Evolutionary conservation across 2,113 vertebrate genomes (phyloP).

Genomic region (Macrotis lagotis): DNA sequence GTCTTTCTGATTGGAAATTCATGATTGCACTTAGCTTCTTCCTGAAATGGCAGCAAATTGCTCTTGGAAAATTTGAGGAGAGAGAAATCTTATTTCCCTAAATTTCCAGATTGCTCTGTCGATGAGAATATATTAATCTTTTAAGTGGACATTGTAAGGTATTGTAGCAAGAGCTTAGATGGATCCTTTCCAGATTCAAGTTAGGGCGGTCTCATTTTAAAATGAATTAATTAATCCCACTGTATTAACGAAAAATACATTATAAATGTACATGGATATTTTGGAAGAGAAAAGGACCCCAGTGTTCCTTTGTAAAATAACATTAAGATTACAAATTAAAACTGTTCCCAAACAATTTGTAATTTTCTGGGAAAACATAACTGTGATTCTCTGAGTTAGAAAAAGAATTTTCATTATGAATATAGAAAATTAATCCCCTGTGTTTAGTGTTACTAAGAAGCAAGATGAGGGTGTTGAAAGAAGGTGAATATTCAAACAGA

Average conservation of each 20-base stretch:
- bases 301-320: constrained; percentile 72
- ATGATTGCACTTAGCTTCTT: neutral
- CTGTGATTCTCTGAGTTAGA: constrained; percentile 63
- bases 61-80: neutral
- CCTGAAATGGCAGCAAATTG: neutral
- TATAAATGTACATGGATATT: constrained; percentile 73
- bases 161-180: constrained; percentile 66
- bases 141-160: constrained; percentile 6
- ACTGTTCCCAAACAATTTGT: constrained; percentile 59
- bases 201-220: constrained; percentile 78
- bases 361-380: constrained; percentile 70
- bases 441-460: neutral
- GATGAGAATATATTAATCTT: neutral
- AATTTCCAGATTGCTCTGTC: neutral
- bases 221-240: constrained; percentile 79
- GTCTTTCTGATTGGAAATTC: neutral
- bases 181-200: constrained; percentile 78
- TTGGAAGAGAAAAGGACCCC: constrained; percentile 65
- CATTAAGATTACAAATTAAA: constrained; percentile 72
- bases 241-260: constrained; percentile 77
- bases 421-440: neutral
- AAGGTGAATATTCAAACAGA: neutral
- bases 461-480: constrained; percentile 17
- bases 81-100: neutral
- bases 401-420: constrained; percentile 66